Base-by-base conservation (phyloP, 1,140 invertebrate species). In the Dermatophagoides farinae region DNA sequence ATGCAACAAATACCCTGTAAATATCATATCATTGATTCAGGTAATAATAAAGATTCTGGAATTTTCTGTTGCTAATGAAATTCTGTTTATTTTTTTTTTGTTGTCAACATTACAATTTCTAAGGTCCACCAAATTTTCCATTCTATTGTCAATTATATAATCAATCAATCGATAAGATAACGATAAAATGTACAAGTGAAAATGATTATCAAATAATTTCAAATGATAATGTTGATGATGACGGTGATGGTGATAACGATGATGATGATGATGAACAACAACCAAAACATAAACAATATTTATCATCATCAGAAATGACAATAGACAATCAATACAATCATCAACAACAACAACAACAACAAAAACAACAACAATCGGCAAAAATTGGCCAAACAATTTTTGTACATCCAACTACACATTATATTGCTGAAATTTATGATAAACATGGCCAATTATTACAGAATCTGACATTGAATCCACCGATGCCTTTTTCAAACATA, bases 1-100 rank as follows among this genome's bases (percentile, higher is more conserved):
- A 59, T 65, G 1, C 69, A 70, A 49, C 64, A 65, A 38, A 58
- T 64, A 31, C 68, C 69, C 0, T 70, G 69, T 51, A 64, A 62
- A 39, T 70, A 67, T 63, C 65, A 68, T 25, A 64, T 70, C 0
- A 65, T 70, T 16, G 62, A 67, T 14, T 67, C 66, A 61, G 66
- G 67, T 68, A 62, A 31, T 4, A 2, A 31, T 31, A 4, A 31
- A 31, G n/a, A 31, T 31, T 31, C 31, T 31, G 2, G 31, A n/a
- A n/a, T n/a, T 53, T 51, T 61, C 47, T 49, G 38, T 60, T n/a
- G n/a, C n/a, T 58, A 61, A 25, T n/a, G 25, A n/a, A 55, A 16
- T 6, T 23, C 14, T 22, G 14, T 31, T 31, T 4, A 18, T 57
- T 20, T 38, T 57, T 16, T 6, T 20, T 59, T 52, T 61, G 31